Percentiles rank a stretch among this genome's conserved stretches.
Conservation (phyloP, 2,888 invertebrate genomes). For the Campoplex nolae region DNA sequence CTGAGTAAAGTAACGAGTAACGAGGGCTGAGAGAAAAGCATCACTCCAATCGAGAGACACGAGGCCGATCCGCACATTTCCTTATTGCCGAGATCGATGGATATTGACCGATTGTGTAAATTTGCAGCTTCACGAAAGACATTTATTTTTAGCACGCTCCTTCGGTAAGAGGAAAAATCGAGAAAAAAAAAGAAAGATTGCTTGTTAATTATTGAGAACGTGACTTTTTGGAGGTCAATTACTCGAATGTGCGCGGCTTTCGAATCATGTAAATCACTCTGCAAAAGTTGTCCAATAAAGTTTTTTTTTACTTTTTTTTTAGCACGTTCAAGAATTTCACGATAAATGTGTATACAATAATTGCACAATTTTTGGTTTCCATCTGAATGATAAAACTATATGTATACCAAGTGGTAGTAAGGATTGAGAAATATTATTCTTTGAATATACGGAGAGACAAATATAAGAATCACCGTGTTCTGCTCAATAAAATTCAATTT, state of each 20-base stretch:
- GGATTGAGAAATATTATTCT: background rate
- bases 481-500: too few relatives aligned
- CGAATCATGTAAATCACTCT: background rate
- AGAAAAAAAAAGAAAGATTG: background rate
- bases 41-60: constrained; percentile 48
- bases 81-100: constrained; percentile 79
- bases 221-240: constrained; percentile 8
- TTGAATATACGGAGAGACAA: background rate
- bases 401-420: too few relatives aligned
- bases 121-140: constrained; percentile 17
- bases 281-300: background rate
- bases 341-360: background rate
- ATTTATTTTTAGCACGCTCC: background rate
- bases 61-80: constrained; percentile 73
- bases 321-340: background rate
- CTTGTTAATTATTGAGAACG: background rate
- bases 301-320: background rate
- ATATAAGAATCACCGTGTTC: too few relatives aligned
- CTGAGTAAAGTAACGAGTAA: constrained; percentile 37
- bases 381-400: too few relatives aligned
- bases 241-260: background rate
- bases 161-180: background rate
- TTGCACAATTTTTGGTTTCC: background rate
- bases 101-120: constrained; percentile 63
- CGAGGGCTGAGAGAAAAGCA: constrained; percentile 48